Conservation (phyloP, 2,797 vertebrate species). For the Chromis chromis region DNA sequence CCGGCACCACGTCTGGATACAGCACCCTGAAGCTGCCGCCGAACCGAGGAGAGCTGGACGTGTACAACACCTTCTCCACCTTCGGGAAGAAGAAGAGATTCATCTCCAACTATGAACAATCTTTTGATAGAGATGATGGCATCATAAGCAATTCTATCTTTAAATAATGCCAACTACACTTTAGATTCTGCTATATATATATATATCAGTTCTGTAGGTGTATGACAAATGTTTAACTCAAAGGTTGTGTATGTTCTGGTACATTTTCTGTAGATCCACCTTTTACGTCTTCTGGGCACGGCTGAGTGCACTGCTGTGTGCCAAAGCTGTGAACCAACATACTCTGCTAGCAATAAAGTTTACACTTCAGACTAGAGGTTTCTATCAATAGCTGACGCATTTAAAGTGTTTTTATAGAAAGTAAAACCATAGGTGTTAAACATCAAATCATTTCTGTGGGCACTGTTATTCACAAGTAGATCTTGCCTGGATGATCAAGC, state of each 20-base stretch:
- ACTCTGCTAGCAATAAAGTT: slow-evolving; percentile 5
- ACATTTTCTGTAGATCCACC: neutral
- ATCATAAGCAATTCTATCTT: slow-evolving; percentile 85
- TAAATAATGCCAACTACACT: slow-evolving; percentile 44
- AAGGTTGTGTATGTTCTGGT: neutral
- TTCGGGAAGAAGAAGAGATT: slow-evolving; percentile 93
- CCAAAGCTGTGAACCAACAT: slow-evolving; percentile 16
- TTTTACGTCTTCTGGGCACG: slow-evolving; percentile 3
- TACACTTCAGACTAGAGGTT: neutral
- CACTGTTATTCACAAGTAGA: slow-evolving; percentile 9
- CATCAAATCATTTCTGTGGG: neutral
- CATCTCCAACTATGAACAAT: slow-evolving; percentile 83
- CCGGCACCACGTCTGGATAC: slow-evolving; percentile 85
- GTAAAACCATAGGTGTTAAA: neutral
- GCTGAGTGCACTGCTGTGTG: neutral
- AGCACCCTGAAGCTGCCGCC: slow-evolving; percentile 84
- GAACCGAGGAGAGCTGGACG: slow-evolving; percentile 81
- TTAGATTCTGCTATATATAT: neutral
- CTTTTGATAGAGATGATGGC: slow-evolving; percentile 78
- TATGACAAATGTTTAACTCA: neutral
- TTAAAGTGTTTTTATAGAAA: neutral
- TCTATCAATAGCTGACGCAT: slow-evolving; percentile 1
- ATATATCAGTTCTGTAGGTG: neutral
- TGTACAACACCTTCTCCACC: slow-evolving; percentile 92
- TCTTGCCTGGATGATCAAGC: neutral